These are phyloP conservation scores for Ormia ochracea DNA, from an alignment of 2,888 invertebrate species.

Conservation along the genomic window DNA sequence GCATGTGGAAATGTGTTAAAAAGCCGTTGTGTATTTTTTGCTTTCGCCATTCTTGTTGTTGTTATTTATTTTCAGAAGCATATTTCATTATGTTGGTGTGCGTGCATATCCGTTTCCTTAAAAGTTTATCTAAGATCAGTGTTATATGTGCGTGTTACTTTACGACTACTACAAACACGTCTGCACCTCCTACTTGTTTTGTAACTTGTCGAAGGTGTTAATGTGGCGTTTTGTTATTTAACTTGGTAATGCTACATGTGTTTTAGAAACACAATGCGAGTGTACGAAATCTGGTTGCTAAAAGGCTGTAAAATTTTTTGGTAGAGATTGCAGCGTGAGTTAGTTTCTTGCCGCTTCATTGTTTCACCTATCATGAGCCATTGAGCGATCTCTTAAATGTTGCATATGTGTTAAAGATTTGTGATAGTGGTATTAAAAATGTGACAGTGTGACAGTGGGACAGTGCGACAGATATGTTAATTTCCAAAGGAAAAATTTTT, in stretches of 20 bases:
- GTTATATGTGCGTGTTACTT: conserved; percentile 55
- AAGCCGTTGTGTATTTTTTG: conserved; percentile 1
- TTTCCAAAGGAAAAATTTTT: too few relatives aligned
- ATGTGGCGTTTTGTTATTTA: conserved; percentile 17
- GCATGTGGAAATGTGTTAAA: conserved; percentile 36
- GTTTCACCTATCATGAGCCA: too few relatives aligned
- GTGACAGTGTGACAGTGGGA: too few relatives aligned
- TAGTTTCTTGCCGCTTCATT: not conserved
- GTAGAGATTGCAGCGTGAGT: not conserved
- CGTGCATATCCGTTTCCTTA: conserved; percentile 60
- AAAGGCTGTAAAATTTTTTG: not conserved
- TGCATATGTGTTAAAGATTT: too few relatives aligned
- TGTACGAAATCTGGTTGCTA: not conserved
- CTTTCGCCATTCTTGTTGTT: too few relatives aligned
- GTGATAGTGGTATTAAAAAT: too few relatives aligned
- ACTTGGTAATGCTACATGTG: not conserved
- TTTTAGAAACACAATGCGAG: not conserved
- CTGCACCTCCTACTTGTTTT: not conserved
- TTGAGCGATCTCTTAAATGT: not conserved
- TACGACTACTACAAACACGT: not conserved
- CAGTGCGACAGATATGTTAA: too few relatives aligned
- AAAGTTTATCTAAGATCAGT: conserved; percentile 58
- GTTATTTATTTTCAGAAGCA: conserved; percentile 21
- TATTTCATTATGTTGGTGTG: conserved; percentile 39
- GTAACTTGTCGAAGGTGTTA: conserved; percentile 11